Percentiles rank a stretch among this genome's conserved stretches.
phyloP scores from a whole-genome alignment of 1,140 invertebrate species.

The Orchesella cincta region DNA sequence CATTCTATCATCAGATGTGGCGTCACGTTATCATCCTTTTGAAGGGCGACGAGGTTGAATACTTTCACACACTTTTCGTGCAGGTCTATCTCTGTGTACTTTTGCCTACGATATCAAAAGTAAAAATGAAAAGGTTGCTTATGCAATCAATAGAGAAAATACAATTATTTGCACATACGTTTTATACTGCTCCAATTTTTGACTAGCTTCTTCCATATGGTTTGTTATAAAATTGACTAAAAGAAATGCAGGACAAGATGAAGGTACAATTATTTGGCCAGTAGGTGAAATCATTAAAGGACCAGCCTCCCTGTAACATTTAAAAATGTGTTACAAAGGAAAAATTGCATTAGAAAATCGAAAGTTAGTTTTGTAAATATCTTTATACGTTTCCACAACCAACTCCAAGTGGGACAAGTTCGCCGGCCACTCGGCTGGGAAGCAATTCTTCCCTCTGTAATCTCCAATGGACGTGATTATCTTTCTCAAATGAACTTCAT shows the following conservation, averaged over 20 bases:
- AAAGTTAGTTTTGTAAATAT: conserved; percentile 55
- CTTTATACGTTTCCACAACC: conserved; percentile 89
- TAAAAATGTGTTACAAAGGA: too few relatives aligned
- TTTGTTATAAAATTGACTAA: conserved; percentile 80
- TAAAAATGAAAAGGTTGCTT: conserved; percentile 38
- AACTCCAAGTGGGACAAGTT: conserved; percentile 74
- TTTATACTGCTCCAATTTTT: conserved; percentile 71
- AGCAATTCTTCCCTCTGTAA: conserved; percentile 69
- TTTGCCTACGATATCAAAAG: conserved; percentile 64
- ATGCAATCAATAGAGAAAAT: conserved; percentile 24
- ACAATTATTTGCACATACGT: conserved; percentile 60
- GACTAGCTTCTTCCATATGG: conserved; percentile 71
- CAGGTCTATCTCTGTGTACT: conserved; percentile 73
- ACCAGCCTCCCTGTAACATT: conserved; percentile 79
- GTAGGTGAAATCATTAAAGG: conserved; percentile 90
- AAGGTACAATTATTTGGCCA: conserved; percentile 87
- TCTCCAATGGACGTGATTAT: conserved; percentile 80
- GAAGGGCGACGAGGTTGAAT: conserved; percentile 69
- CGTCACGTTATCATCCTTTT: conserved; percentile 87
- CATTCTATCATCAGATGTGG: conserved; percentile 85
- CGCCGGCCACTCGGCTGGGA: conserved; percentile 71
- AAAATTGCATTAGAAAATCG: not conserved
- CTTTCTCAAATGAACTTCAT: conserved; percentile 77
- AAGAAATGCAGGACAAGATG: conserved; percentile 80
- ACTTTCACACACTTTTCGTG: conserved; percentile 66